Conservation (phyloP, 1,140 invertebrate genomes). For the Leguminivora glycinivorella region DNA sequence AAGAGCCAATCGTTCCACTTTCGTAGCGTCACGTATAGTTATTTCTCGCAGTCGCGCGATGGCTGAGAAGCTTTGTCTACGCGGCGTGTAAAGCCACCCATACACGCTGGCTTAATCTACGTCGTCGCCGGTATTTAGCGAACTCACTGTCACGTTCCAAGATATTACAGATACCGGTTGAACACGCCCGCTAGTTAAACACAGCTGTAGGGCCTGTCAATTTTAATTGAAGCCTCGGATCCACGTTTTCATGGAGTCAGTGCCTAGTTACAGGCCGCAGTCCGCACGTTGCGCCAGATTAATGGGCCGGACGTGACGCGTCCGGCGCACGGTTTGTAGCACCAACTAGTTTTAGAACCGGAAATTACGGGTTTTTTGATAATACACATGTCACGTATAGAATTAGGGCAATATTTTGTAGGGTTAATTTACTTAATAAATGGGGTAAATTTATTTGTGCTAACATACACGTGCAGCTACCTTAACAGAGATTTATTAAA, state of each 20-base stretch:
- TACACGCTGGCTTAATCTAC: not conserved
- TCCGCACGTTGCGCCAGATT: conserved; percentile 16
- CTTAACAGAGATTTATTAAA: too few relatives aligned
- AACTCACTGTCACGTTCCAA: not conserved
- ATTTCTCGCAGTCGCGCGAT: too few relatives aligned
- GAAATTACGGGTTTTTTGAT: not conserved
- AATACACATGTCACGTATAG: too few relatives aligned
- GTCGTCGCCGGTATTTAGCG: not conserved
- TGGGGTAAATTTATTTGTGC: too few relatives aligned
- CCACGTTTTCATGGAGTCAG: conserved; percentile 21
- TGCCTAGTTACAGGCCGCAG: conserved; percentile 17
- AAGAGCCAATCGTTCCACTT: too few relatives aligned
- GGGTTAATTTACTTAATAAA: too few relatives aligned
- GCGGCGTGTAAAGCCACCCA: too few relatives aligned
- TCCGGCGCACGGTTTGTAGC: not conserved
- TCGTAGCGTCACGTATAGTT: too few relatives aligned
- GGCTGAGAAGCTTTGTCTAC: too few relatives aligned
- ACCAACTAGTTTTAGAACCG: not conserved
- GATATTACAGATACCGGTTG: conserved; percentile 2
- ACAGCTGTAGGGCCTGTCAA: conserved; percentile 7
- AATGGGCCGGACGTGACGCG: conserved; percentile 17
- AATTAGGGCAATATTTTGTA: too few relatives aligned
- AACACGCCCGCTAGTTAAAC: conserved; percentile 11
- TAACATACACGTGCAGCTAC: too few relatives aligned
- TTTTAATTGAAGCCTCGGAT: conserved; percentile 19